A percentile compares a stretch with the other conserved stretches of the same genome.
These are phyloP conservation scores for Rugalucina vietnamica DNA, from an alignment of 2,888 invertebrate species.

Conservation along the genomic window DNA sequence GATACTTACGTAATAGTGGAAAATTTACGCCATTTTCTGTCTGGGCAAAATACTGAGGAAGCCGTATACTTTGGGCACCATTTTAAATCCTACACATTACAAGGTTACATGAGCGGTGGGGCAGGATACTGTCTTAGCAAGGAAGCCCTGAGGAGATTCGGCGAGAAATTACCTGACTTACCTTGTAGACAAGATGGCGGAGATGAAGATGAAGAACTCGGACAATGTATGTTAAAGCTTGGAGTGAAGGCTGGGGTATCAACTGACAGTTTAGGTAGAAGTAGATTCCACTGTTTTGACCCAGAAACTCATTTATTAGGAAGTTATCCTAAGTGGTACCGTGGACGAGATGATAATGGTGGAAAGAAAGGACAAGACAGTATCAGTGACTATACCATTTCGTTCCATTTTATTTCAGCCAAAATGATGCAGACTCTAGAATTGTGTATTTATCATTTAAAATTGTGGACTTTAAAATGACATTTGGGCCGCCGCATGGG, in stretches of 20 bases:
- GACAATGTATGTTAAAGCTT: constrained; percentile 74
- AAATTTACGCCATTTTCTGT: constrained; percentile 89
- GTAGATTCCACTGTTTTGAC: constrained; percentile 78
- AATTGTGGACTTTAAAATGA: too few species aligned
- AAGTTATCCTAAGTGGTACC: constrained; percentile 77
- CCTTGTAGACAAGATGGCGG: constrained; percentile 67
- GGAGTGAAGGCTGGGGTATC: constrained; percentile 74
- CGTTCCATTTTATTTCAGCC: too few species aligned
- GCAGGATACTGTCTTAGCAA: constrained; percentile 95
- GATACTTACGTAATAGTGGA: constrained; percentile 98
- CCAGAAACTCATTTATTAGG: constrained; percentile 75
- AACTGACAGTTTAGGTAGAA: constrained; percentile 71
- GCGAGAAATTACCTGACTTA: too few species aligned
- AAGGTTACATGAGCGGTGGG: constrained; percentile 85
- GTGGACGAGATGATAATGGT: constrained; percentile 73
- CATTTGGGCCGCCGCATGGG: too few species aligned
- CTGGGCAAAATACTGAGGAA: constrained; percentile 89
- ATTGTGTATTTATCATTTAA: too few species aligned
- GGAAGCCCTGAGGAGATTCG: constrained; percentile 90
- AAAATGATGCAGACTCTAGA: too few species aligned
- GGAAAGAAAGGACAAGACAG: constrained; percentile 75
- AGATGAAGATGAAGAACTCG: constrained; percentile 77
- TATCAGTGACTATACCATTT: too few species aligned
- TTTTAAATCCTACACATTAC: constrained; percentile 67
- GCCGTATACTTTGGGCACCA: constrained; percentile 90